These are phyloP conservation scores for Eptatretus atami DNA, from an alignment of 2,797 vertebrate species.

Conservation along the genomic window DNA sequence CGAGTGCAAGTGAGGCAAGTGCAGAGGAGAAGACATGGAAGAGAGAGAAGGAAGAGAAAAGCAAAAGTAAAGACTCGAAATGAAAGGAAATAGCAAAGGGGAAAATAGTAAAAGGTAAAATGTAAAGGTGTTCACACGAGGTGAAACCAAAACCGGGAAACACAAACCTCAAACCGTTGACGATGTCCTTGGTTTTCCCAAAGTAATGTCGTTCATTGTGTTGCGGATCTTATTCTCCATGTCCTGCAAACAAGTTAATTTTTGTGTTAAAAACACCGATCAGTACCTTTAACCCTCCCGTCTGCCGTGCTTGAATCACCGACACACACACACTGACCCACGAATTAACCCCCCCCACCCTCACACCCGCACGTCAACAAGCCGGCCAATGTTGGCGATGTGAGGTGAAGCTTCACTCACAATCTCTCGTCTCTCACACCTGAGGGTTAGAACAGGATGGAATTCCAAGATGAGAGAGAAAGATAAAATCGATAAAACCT, in stretches of 20 bases:
- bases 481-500: background rate
- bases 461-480: background rate
- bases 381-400: slow-evolving; percentile 86
- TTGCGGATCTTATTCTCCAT: slow-evolving; percentile 99
- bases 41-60: slow-evolving; percentile 3
- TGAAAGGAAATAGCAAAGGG: background rate
- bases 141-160: background rate
- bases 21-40: slow-evolving; percentile 10
- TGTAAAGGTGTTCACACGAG: slow-evolving; percentile 11
- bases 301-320: no score
- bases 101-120: slow-evolving; percentile 8
- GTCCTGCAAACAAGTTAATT: slow-evolving; percentile 20
- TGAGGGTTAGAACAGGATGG: slow-evolving; percentile 12
- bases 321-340: no score
- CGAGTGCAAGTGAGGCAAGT: slow-evolving; percentile 6
- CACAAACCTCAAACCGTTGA: slow-evolving; percentile 73
- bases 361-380: slow-evolving; percentile 47
- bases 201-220: slow-evolving; percentile 99
- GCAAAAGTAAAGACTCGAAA: slow-evolving; percentile 4
- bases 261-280: no score
- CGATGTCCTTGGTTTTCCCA: slow-evolving; percentile 96
- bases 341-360: no score
- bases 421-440: slow-evolving; percentile 92
- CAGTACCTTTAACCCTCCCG: no score
- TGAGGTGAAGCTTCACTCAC: slow-evolving; percentile 80